Evolutionary conservation across 2,888 invertebrate genomes (phyloP).

Genomic region (Phyto melanocephala): DNA sequence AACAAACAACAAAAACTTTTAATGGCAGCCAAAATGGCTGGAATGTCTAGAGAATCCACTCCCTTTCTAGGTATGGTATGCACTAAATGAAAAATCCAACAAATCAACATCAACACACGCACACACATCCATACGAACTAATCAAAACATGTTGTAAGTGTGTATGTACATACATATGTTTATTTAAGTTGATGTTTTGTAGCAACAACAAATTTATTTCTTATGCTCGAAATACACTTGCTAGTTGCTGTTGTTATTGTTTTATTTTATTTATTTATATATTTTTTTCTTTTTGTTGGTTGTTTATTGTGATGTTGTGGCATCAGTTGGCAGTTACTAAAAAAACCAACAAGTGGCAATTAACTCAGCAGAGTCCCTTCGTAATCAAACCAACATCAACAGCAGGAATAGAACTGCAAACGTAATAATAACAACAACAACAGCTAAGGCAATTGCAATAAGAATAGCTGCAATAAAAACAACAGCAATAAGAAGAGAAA

Average conservation of each 20-base stretch:
- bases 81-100: not conserved
- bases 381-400: constrained; percentile 60
- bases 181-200: constrained; percentile 19
- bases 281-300: constrained; percentile 59
- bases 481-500: constrained; percentile 36
- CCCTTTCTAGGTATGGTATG: not conserved
- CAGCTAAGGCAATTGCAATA: not conserved
- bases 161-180: constrained; percentile 6
- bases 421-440: constrained; percentile 21
- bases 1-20: constrained; percentile 36
- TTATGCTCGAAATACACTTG: constrained; percentile 35
- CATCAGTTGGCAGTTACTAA: constrained; percentile 70
- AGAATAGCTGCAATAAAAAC: constrained; percentile 8
- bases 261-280: not conserved
- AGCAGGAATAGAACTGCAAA: constrained; percentile 30
- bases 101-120: constrained; percentile 13
- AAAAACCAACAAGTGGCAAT: constrained; percentile 66
- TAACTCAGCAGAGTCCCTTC: constrained; percentile 61
- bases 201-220: constrained; percentile 59
- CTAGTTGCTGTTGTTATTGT: constrained; percentile 5
- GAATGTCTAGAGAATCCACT: not conserved
- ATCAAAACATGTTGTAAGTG: constrained; percentile 45
- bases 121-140: not conserved
- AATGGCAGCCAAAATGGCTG: not conserved
- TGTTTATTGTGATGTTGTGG: constrained; percentile 67